Percentiles rank a stretch among this genome's conserved stretches.
Evolutionary conservation across 2,797 vertebrate species (phyloP).

Genomic region (Acridotheres tristis): DNA sequence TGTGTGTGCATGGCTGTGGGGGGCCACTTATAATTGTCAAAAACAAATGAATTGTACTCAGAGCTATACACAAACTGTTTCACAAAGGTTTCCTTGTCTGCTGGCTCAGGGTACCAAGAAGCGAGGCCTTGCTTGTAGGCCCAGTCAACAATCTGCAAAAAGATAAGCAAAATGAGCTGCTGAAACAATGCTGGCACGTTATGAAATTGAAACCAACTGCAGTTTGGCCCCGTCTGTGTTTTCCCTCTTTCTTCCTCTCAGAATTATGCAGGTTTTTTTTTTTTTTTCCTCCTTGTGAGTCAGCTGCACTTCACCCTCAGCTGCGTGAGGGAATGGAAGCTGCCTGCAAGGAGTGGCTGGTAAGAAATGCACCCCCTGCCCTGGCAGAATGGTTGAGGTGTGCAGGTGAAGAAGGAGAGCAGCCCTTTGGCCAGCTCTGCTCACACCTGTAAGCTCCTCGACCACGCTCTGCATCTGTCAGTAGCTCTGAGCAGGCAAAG

Average conservation of each 20-base stretch:
- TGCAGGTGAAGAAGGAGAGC: not conserved
- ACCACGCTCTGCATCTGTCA: rapidly evolving
- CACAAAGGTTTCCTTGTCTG: conserved; percentile 96
- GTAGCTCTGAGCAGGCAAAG: not conserved
- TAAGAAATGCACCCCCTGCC: not conserved
- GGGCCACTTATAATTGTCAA: conserved; percentile 93
- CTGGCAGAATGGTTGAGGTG: not conserved
- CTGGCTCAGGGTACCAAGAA: conserved; percentile 91
- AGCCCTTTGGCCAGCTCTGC: not conserved
- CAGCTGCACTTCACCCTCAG: not conserved
- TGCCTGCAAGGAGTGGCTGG: not conserved
- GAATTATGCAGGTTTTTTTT: not conserved
- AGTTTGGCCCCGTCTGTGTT: not conserved
- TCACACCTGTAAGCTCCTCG: not conserved
- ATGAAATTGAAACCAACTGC: not conserved
- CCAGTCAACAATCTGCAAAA: conserved; percentile 86
- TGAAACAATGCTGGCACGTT: not conserved
- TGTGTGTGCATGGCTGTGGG: conserved; percentile 87
- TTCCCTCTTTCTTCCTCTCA: not conserved
- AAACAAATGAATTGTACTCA: conserved; percentile 91
- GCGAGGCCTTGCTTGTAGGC: conserved; percentile 91
- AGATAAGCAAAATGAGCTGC: conserved; percentile 24
- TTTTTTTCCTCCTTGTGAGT: not conserved
- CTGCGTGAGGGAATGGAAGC: not conserved
- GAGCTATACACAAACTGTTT: conserved; percentile 89